Conservation (phyloP, 2,113 vertebrate genomes). For the Clarias gariepinus region DNA sequence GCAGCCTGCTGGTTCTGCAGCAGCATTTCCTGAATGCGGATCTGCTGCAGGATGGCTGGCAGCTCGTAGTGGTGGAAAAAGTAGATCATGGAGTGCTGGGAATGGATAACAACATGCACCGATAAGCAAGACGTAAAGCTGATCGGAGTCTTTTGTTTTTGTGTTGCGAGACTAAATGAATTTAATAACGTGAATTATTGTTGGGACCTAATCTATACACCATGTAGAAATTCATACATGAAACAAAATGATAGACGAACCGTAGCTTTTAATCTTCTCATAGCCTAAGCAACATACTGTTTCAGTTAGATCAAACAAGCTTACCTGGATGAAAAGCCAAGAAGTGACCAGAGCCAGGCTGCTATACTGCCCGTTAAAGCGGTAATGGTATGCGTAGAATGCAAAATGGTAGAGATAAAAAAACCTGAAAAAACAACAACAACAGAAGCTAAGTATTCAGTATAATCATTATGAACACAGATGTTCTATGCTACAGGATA, state of each 20-base stretch:
- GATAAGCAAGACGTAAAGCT: not conserved
- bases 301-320: not conserved
- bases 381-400: conserved; percentile 97
- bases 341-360: conserved; percentile 95
- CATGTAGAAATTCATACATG: too few species aligned
- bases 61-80: conserved; percentile 99
- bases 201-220: not conserved
- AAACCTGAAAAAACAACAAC: conserved; percentile 75
- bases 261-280: not conserved
- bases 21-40: conserved; percentile 95
- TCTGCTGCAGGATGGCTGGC: conserved; percentile 94
- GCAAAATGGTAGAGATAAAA: conserved; percentile 98
- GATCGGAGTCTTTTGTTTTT: not conserved
- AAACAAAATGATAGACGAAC: not conserved
- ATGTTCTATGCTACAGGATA: not conserved
- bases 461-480: not conserved
- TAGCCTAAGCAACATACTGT: not conserved
- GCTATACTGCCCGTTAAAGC: conserved; percentile 98
- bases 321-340: conserved; percentile 98
- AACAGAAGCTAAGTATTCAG: not conserved
- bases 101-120: not conserved
- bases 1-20: conserved; percentile 90
- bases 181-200: not conserved
- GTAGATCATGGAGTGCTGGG: conserved; percentile 97
- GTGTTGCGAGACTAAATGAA: not conserved